Evolutionary conservation across 1,140 invertebrate genomes (phyloP).

Genomic region (Pachypsylla venusta): DNA sequence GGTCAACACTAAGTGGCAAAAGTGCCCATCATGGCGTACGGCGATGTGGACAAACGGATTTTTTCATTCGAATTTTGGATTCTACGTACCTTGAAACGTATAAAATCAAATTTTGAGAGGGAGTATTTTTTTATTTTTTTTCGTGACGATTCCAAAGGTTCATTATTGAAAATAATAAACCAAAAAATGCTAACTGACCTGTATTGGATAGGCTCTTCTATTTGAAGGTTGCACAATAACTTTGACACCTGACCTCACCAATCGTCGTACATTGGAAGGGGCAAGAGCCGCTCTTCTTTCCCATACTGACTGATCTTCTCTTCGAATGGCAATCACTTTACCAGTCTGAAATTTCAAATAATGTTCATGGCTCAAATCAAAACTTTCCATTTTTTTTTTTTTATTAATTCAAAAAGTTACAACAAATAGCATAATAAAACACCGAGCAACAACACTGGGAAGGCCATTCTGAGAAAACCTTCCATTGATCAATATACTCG

Average conservation of each 20-base stretch:
- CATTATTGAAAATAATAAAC: too few species aligned
- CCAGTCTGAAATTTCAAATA: constrained; percentile 23
- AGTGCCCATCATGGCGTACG: too few species aligned
- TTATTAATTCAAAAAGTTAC: not conserved
- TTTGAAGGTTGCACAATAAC: constrained; percentile 98
- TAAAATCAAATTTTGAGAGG: too few species aligned
- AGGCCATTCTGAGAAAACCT: too few species aligned
- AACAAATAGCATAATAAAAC: too few species aligned
- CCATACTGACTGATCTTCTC: constrained; percentile 97
- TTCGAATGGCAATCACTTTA: constrained; percentile 62
- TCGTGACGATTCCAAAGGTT: too few species aligned
- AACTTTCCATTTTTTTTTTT: not conserved
- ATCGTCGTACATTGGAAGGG: constrained; percentile 74
- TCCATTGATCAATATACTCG: too few species aligned
- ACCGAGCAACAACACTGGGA: too few species aligned
- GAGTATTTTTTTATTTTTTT: too few species aligned
- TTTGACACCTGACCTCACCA: constrained; percentile 75
- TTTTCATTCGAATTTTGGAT: not conserved
- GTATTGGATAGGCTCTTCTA: constrained; percentile 89
- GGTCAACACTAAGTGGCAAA: too few species aligned
- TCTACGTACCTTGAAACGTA: too few species aligned
- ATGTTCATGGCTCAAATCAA: not conserved
- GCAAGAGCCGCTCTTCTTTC: constrained; percentile 89
- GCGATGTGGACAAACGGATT: not conserved
- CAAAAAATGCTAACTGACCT: too few species aligned